Conservation (phyloP, 2,797 vertebrate species). For the Enteromius radiatus region DNA sequence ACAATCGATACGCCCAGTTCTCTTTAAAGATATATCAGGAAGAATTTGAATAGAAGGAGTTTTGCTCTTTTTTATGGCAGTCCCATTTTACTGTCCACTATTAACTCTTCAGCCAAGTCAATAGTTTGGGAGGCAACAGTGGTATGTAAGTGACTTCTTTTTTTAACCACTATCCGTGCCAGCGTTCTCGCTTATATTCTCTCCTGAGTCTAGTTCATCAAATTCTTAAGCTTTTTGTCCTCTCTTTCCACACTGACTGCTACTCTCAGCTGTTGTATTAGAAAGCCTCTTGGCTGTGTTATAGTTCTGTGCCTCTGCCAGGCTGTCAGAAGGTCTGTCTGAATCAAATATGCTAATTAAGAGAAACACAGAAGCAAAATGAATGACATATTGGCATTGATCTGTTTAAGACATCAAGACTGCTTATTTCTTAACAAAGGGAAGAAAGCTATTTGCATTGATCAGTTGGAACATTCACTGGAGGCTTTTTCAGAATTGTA, state of each 20-base stretch:
- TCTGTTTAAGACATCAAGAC: conserved; percentile 34
- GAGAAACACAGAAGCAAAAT: conserved; percentile 26
- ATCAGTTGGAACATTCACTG: conserved; percentile 13
- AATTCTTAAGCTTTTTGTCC: neutral
- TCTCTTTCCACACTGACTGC: neutral
- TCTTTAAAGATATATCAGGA: conserved; percentile 42
- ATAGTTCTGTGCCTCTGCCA: conserved; percentile 10
- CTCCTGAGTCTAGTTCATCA: neutral
- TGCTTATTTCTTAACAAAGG: conserved; percentile 35
- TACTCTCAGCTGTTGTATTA: neutral
- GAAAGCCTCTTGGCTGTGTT: conserved; percentile 15
- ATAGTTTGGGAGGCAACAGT: neutral
- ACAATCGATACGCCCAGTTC: conserved; percentile 22
- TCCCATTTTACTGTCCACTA: neutral
- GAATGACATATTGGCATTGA: conserved; percentile 26
- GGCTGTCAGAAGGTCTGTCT: conserved; percentile 12
- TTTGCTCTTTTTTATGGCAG: conserved; percentile 25
- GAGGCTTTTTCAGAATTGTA: conserved; percentile 1
- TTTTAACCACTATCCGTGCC: neutral
- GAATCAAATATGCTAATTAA: conserved; percentile 38
- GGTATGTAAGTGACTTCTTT: neutral
- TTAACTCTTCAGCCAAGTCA: conserved; percentile 21
- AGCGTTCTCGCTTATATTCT: neutral
- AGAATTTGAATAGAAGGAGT: conserved; percentile 35
- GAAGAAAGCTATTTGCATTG: conserved; percentile 27